These are phyloP conservation scores for Plutella xylostella DNA, from an alignment of 2,888 invertebrate genomes.

Conservation along the genomic window DNA sequence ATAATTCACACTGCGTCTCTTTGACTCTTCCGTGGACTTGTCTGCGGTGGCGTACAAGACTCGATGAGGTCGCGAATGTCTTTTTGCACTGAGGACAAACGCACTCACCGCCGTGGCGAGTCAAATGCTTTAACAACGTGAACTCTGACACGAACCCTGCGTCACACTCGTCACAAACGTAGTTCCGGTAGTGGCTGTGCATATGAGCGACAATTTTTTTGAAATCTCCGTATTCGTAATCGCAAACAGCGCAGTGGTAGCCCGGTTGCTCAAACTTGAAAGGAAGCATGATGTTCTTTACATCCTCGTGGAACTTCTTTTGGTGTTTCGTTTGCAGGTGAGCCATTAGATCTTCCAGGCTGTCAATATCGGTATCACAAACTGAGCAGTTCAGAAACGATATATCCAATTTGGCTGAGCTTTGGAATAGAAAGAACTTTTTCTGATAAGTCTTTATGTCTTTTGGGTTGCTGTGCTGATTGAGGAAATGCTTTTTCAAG, in stretches of 20 bases:
- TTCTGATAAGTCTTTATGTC: no score
- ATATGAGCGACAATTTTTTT: slow-evolving; percentile 34
- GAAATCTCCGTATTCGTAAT: slow-evolving; percentile 28
- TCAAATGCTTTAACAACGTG: neutral
- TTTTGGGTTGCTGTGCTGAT: neutral
- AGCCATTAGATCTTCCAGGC: slow-evolving; percentile 24
- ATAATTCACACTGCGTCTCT: no score
- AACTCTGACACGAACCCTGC: slow-evolving; percentile 18
- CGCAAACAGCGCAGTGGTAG: slow-evolving; percentile 30
- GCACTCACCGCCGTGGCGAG: no score
- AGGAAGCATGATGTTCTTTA: slow-evolving; percentile 32
- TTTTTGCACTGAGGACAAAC: no score
- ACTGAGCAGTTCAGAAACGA: slow-evolving; percentile 34
- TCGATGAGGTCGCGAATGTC: no score
- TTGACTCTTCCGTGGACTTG: no score
- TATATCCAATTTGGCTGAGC: slow-evolving; percentile 41
- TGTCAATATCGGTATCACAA: slow-evolving; percentile 25
- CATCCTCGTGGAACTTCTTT: slow-evolving; percentile 27
- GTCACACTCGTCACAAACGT: slow-evolving; percentile 30
- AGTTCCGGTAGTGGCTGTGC: slow-evolving; percentile 35
- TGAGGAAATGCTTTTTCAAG: slow-evolving; percentile 29
- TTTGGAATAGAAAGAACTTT: no score
- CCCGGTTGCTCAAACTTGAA: slow-evolving; percentile 31
- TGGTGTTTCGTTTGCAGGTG: slow-evolving; percentile 29
- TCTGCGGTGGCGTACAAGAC: no score